Evolutionary conservation across 1,140 invertebrate species (phyloP).

Genomic region (Hyles vespertilio): DNA sequence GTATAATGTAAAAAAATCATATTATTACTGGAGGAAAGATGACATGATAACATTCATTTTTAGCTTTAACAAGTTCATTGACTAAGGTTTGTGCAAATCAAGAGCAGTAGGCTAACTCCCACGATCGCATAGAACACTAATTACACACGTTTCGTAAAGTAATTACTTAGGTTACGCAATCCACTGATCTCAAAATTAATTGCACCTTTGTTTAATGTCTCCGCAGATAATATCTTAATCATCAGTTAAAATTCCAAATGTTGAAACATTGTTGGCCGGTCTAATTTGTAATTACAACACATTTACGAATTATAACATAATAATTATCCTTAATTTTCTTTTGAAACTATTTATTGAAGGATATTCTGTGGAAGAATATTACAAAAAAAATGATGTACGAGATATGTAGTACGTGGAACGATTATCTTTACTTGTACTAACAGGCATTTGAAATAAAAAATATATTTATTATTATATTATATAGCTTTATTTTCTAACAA

Average conservation of each 20-base stretch:
- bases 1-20: too few relatives aligned
- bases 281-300: too few relatives aligned
- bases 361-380: too few relatives aligned
- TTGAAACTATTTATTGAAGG: too few relatives aligned
- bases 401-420: too few relatives aligned
- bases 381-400: too few relatives aligned
- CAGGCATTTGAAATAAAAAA: background rate
- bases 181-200: slow-evolving; percentile 11
- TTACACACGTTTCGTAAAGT: slow-evolving; percentile 1
- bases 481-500: background rate
- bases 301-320: too few relatives aligned
- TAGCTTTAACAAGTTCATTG: slow-evolving; percentile 1
- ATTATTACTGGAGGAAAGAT: too few relatives aligned
- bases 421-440: too few relatives aligned
- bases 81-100: slow-evolving; percentile 6
- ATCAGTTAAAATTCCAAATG: background rate
- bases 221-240: slow-evolving; percentile 9
- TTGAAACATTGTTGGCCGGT: slow-evolving; percentile 1
- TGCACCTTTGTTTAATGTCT: slow-evolving; percentile 7
- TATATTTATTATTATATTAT: too few relatives aligned
- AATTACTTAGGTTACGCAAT: slow-evolving; percentile 2
- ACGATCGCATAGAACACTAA: background rate
- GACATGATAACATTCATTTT: too few relatives aligned
- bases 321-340: too few relatives aligned
- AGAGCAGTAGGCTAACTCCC: slow-evolving; percentile 4